These are phyloP conservation scores for Chrysaora quinquecirrha DNA, from an alignment of 30 jellyfish, hydroid and myxozoan species.

Conservation along the genomic window DNA sequence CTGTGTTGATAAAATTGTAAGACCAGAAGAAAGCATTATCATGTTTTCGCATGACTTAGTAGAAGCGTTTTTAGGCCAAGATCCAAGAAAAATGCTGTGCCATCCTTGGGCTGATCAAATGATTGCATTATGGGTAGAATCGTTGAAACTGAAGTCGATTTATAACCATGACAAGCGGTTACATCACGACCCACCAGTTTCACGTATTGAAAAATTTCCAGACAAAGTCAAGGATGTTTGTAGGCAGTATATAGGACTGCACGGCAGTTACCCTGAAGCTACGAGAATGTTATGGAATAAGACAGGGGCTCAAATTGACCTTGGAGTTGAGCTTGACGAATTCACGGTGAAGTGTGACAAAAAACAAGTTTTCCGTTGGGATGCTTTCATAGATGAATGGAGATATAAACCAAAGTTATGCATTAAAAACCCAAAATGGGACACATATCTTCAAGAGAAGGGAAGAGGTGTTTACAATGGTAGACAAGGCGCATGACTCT, in stretches of 20 bases:
- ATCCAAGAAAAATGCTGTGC: slow-evolving; percentile 55
- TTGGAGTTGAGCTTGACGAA: slow-evolving; percentile 38
- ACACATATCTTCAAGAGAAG: slow-evolving; percentile 69
- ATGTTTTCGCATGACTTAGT: slow-evolving; percentile 77
- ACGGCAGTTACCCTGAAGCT: slow-evolving; percentile 84
- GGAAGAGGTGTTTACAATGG: slow-evolving; percentile 64
- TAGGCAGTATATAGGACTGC: slow-evolving; percentile 74
- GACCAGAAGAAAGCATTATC: slow-evolving; percentile 91
- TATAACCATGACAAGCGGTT: slow-evolving; percentile 74
- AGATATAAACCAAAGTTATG: slow-evolving; percentile 78
- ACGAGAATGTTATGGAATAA: slow-evolving; percentile 76
- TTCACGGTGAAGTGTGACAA: slow-evolving; percentile 25
- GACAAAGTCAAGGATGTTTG: slow-evolving; percentile 45
- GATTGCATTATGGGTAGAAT: slow-evolving; percentile 86
- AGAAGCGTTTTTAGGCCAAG: slow-evolving; percentile 67
- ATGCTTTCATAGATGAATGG: slow-evolving; percentile 68
- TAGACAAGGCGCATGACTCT: slow-evolving; percentile 70
- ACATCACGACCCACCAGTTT: slow-evolving; percentile 77
- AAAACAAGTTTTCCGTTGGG: slow-evolving; percentile 50
- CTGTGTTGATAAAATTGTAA: slow-evolving; percentile 56
- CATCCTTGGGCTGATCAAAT: slow-evolving; percentile 94
- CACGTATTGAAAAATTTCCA: background rate
- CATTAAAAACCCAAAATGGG: slow-evolving; percentile 85
- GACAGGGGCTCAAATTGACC: slow-evolving; percentile 26
- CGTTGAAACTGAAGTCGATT: slow-evolving; percentile 24